phyloP scores from a whole-genome alignment of 2,797 vertebrate genomes.

The Rhabdomys pumilio region DNA sequence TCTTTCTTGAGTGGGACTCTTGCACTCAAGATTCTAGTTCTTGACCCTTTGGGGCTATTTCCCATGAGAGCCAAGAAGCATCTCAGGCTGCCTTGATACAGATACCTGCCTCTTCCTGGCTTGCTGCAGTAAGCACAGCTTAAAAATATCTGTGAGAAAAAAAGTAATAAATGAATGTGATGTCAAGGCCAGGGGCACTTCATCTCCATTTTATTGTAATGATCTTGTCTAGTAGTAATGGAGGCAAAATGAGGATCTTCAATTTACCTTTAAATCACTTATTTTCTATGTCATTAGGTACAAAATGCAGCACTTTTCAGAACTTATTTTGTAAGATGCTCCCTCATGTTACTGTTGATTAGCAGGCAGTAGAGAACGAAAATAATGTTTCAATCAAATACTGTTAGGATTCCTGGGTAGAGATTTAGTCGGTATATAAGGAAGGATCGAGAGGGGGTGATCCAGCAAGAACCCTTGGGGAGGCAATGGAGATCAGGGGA shows the following conservation, averaged over 20 bases:
- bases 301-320: constrained; percentile 55
- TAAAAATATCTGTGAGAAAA: background rate
- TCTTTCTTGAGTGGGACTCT: background rate
- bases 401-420: constrained; percentile 14
- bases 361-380: background rate
- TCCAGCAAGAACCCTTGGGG: background rate
- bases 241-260: constrained; percentile 39
- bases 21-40: background rate
- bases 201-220: constrained; percentile 64
- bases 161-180: background rate
- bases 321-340: background rate
- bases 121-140: background rate
- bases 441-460: background rate
- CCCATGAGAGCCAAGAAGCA: background rate
- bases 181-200: background rate
- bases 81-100: background rate
- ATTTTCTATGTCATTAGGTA: constrained; percentile 63
- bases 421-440: background rate
- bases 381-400: background rate
- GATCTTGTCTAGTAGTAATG: constrained; percentile 13
- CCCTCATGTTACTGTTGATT: background rate
- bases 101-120: background rate
- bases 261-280: constrained; percentile 62
- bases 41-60: background rate
- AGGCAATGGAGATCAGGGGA: background rate